Evolutionary conservation across 2,113 vertebrate species (phyloP), one percentile per base, ranked within the genome.

Genomic region (Mesoclemmys tuberculata): DNA sequence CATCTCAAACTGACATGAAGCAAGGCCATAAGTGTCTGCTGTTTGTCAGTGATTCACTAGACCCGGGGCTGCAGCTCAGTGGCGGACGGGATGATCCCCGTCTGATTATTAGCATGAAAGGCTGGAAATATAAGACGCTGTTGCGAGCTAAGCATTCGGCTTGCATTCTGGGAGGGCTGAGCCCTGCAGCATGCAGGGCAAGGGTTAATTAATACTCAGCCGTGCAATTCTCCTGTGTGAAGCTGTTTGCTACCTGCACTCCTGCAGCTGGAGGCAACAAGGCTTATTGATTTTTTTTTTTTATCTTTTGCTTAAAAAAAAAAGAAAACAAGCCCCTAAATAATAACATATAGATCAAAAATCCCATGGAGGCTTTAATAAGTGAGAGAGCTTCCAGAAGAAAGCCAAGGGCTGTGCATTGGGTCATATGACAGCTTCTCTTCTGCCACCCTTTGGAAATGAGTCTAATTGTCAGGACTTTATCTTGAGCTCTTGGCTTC

Each of bases 391-490:
- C 22, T 10, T 22, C 35, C 27, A 3, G 58, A 44, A 80, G 56
- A 29, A 46, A 83, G 49, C 26, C 1, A 24, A 29, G 74, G 41
- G 24, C 26, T 44, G 41, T 77, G 44, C 74, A 46, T 4, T 13
- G 41, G 41, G 7, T 46, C 41, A 14, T 3, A 27, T 27, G 11
- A 27, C 41, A 0, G n/a, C 46, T 2, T 0, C 10, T 52, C 51
- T 52, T 52, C 51, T 18, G 0, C 2, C 24, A 11, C 19, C 0
- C 0, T 1, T n/a, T 18, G 12, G 61, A 55, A 7, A n/a, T 1
- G 0, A n/a, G 18, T 83, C 84, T 38, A 14, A 58, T 10, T 1
- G 11, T 29, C 55, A 24, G 6, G 3, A 35, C 49, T 44, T 44
- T 16, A 38, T 44, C 71, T 52, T 52, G 29, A 87, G 64, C 16